phyloP scores from a whole-genome alignment of 2,113 vertebrate species.

The Dendropsophus ebraccatus region DNA sequence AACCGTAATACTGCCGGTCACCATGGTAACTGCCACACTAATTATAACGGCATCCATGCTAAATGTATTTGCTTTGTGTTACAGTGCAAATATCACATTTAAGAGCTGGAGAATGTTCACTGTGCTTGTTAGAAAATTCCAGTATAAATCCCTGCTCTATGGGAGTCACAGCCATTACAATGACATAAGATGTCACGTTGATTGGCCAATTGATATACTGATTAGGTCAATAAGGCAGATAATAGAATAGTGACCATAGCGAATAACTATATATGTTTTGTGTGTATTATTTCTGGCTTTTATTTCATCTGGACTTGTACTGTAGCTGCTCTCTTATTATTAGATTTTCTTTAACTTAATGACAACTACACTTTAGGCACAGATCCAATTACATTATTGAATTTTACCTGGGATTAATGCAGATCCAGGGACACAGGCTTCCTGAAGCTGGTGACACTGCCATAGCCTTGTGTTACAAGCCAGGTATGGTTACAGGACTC shows the following conservation, averaged over 20 bases:
- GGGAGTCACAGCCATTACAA: not conserved
- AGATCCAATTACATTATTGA: slow-evolving; percentile 12
- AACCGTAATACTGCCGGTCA: not conserved
- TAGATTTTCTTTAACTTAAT: slow-evolving; percentile 14
- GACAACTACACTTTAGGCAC: not conserved
- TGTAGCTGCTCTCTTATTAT: not conserved
- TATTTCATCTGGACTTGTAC: not conserved
- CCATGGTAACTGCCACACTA: not conserved
- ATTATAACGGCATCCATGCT: not conserved
- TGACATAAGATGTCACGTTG: not conserved
- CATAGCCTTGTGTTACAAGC: not conserved
- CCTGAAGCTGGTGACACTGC: not conserved
- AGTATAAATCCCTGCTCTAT: not conserved
- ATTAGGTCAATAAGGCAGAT: not conserved
- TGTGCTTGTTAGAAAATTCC: not conserved
- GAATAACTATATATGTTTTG: not conserved
- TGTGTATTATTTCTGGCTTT: not conserved
- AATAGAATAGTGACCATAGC: not conserved
- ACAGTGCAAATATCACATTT: not conserved
- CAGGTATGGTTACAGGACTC: not conserved
- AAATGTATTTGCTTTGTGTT: not conserved
- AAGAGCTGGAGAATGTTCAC: not conserved
- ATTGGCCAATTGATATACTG: not conserved
- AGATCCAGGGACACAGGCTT: not conserved
- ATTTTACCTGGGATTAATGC: not conserved